Evolutionary conservation across 2,888 invertebrate genomes (phyloP).

Genomic region (Xiphydria camelus): DNA sequence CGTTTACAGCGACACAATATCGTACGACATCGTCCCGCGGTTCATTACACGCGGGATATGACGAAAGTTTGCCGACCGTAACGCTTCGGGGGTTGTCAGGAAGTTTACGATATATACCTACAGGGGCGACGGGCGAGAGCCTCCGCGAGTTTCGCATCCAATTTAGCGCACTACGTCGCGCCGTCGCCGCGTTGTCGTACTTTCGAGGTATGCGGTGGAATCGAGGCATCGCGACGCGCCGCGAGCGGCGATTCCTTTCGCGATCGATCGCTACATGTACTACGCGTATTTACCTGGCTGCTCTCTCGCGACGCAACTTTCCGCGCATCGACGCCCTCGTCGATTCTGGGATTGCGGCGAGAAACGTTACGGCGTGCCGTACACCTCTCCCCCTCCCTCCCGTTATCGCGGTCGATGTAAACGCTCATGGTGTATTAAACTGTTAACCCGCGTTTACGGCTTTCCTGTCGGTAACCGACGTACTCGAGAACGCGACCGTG

Average conservation of each 20-base stretch:
- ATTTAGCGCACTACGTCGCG: conserved; percentile 28
- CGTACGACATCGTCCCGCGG: neutral
- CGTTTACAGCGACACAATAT: no score
- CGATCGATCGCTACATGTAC: no score
- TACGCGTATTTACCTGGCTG: no score
- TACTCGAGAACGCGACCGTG: neutral
- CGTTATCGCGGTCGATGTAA: no score
- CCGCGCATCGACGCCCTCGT: no score
- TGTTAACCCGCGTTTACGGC: neutral
- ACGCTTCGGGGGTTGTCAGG: conserved; percentile 36
- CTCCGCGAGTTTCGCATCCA: conserved; percentile 32
- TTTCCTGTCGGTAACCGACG: neutral
- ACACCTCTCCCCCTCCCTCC: no score
- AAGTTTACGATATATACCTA: conserved; percentile 36
- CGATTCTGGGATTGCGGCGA: no score
- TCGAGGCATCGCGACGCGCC: no score
- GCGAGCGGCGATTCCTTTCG: no score
- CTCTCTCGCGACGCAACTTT: no score
- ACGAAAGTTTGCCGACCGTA: conserved; percentile 35
- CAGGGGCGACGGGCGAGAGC: conserved; percentile 14
- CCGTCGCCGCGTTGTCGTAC: conserved; percentile 23
- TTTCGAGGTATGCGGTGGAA: no score
- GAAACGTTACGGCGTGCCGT: no score
- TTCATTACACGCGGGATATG: conserved; percentile 26
- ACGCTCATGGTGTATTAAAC: neutral